These are phyloP conservation scores for Drosophila affinis DNA, from an alignment of 2,888 invertebrate genomes.

Conservation along the genomic window DNA sequence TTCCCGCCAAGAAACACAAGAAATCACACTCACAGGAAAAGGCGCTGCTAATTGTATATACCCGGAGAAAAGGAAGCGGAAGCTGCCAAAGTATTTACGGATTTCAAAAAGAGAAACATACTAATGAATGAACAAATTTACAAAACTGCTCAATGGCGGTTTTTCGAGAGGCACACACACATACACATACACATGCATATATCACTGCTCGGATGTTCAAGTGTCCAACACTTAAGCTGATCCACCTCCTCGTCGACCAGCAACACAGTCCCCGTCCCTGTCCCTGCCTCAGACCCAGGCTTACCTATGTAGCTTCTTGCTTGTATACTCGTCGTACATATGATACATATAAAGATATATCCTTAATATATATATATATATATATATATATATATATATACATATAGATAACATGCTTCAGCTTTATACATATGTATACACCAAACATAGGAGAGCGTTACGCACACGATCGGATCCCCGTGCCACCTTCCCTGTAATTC, in stretches of 20 bases:
- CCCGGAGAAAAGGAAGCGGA: slow-evolving; percentile 19
- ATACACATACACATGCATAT: slow-evolving; percentile 38
- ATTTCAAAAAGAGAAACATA: not conserved
- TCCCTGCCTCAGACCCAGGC: not conserved
- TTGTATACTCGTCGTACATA: slow-evolving; percentile 1
- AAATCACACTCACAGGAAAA: slow-evolving; percentile 7
- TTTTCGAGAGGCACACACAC: slow-evolving; percentile 21
- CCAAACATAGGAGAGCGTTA: slow-evolving; percentile 4
- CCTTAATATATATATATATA: slow-evolving; percentile 19
- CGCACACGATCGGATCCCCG: not conserved
- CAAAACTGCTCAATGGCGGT: slow-evolving; percentile 48
- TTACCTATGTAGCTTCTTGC: slow-evolving; percentile 10
- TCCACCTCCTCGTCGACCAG: slow-evolving; percentile 24
- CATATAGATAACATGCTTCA: slow-evolving; percentile 16
- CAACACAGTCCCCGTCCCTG: not conserved
- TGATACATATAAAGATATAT: slow-evolving; percentile 20
- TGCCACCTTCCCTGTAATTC: not conserved
- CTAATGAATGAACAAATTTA: slow-evolving; percentile 11
- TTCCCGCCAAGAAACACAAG: not conserved
- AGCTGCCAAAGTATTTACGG: slow-evolving; percentile 13
- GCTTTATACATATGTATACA: slow-evolving; percentile 14
- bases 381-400: slow-evolving; percentile 19
- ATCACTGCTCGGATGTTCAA: slow-evolving; percentile 48
- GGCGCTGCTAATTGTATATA: slow-evolving; percentile 59
- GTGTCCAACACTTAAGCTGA: slow-evolving; percentile 66